These are phyloP conservation scores for Drosophila serrata DNA, from an alignment of 1,140 invertebrate genomes.

Conservation along the genomic window DNA sequence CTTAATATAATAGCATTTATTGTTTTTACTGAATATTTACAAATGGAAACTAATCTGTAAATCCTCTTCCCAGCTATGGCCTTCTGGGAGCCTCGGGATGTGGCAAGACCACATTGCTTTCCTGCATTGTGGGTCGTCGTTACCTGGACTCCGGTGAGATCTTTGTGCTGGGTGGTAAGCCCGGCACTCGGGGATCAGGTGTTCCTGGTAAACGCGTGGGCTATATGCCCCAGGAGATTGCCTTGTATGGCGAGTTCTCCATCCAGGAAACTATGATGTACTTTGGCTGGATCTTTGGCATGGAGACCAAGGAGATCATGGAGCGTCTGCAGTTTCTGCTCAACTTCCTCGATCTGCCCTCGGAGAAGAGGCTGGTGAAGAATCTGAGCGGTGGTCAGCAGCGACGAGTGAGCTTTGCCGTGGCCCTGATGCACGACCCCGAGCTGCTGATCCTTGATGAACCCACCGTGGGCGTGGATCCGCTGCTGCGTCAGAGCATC, in stretches of 20 bases:
- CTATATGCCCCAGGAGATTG: slow-evolving; percentile 96
- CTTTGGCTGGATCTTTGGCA: slow-evolving; percentile 98
- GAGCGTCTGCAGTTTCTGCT: slow-evolving; percentile 94
- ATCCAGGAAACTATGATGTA: slow-evolving; percentile 98
- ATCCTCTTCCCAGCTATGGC: slow-evolving; percentile 89
- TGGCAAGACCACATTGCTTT: slow-evolving; percentile 93
- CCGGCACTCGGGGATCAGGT: slow-evolving; percentile 93
- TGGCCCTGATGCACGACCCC: slow-evolving; percentile 96
- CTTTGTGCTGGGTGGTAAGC: slow-evolving; percentile 92
- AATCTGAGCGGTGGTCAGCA: slow-evolving; percentile 97
- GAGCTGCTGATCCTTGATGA: slow-evolving; percentile 97
- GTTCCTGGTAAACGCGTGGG: slow-evolving; percentile 95
- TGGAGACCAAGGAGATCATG: slow-evolving; percentile 92
- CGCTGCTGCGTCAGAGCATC: slow-evolving; percentile 94
- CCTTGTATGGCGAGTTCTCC: slow-evolving; percentile 97
- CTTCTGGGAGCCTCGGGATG: slow-evolving; percentile 94
- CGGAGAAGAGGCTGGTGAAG: slow-evolving; percentile 93
- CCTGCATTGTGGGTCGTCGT: slow-evolving; percentile 93
- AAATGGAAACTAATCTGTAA: too few relatives aligned
- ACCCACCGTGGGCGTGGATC: slow-evolving; percentile 97
- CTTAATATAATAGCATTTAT: not conserved
- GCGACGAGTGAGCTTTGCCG: slow-evolving; percentile 95
- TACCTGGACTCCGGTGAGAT: slow-evolving; percentile 92
- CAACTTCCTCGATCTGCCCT: slow-evolving; percentile 95
- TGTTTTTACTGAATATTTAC: too few relatives aligned